Percentiles rank a stretch among this genome's conserved stretches.
Evolutionary conservation across 1,140 invertebrate genomes (phyloP).

Genomic region (Cydia strobilella): DNA sequence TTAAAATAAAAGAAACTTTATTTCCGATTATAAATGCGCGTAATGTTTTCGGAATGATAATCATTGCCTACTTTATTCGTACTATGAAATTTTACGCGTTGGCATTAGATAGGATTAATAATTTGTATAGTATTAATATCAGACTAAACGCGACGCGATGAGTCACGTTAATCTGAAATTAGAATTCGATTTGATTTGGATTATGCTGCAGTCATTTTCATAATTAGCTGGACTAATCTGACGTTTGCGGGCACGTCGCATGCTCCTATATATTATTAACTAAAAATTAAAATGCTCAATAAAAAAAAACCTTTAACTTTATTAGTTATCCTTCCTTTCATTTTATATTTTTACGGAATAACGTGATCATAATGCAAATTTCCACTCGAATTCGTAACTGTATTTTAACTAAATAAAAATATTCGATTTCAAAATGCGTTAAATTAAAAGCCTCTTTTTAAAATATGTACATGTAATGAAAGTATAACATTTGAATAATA

Average conservation of each 20-base stretch:
- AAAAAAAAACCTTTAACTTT: too few species aligned
- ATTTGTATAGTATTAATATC: background rate
- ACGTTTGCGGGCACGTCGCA: background rate
- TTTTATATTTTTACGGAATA: too few species aligned
- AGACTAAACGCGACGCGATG: background rate
- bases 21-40: background rate
- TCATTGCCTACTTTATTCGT: background rate
- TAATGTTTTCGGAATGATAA: background rate
- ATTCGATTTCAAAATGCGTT: too few species aligned
- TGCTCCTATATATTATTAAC: too few species aligned
- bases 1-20: background rate
- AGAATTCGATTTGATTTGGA: background rate
- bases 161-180: background rate
- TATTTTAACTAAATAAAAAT: too few species aligned
- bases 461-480: too few species aligned
- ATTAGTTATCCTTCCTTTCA: too few species aligned
- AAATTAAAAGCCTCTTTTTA: too few species aligned
- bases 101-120: background rate
- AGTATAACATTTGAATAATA: too few species aligned
- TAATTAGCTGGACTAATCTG: background rate
- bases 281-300: too few species aligned
- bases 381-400: too few species aligned
- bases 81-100: background rate
- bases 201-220: background rate
- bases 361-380: too few species aligned